Evolutionary conservation across 2,888 invertebrate genomes (phyloP).

Genomic region (Gnatocerus cornutus): DNA sequence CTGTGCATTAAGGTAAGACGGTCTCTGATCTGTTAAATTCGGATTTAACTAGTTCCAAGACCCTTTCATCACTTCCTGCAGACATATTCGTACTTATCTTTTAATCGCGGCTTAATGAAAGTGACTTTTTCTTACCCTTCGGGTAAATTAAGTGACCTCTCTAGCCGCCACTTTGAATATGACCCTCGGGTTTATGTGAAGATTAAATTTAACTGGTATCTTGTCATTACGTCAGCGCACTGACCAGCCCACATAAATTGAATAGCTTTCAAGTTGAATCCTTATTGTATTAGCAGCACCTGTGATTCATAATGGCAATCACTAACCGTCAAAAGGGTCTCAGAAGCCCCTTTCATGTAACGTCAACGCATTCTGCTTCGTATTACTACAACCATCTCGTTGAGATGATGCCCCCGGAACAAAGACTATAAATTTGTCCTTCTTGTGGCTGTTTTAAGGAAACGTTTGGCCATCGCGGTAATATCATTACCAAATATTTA

Average conservation of each 20-base stretch:
- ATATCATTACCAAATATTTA: conserved; percentile 32
- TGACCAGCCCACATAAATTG: conserved; percentile 10
- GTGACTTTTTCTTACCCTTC: too few relatives aligned
- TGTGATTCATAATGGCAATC: conserved; percentile 30
- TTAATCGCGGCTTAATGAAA: too few relatives aligned
- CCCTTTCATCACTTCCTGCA: neutral
- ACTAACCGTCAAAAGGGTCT: conserved; percentile 16
- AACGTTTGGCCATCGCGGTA: conserved; percentile 23
- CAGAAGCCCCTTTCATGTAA: conserved; percentile 10
- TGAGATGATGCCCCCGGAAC: conserved; percentile 25
- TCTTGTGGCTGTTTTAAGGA: conserved; percentile 24
- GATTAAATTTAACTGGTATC: too few relatives aligned
- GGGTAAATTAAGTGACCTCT: too few relatives aligned
- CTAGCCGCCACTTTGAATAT: too few relatives aligned
- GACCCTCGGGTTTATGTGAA: too few relatives aligned
- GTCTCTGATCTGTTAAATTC: too few relatives aligned
- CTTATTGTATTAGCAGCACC: conserved; percentile 27
- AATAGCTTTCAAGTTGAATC: neutral
- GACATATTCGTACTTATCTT: too few relatives aligned
- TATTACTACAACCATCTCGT: conserved; percentile 12
- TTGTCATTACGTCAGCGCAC: neutral
- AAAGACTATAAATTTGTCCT: conserved; percentile 21
- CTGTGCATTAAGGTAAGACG: neutral
- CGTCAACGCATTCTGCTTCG: conserved; percentile 16
- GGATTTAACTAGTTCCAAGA: neutral